A percentile compares a stretch with the other conserved stretches of the same genome.
These are phyloP conservation scores for Pluvialis apricaria DNA, from an alignment of 2,113 vertebrate species.

Conservation along the genomic window DNA sequence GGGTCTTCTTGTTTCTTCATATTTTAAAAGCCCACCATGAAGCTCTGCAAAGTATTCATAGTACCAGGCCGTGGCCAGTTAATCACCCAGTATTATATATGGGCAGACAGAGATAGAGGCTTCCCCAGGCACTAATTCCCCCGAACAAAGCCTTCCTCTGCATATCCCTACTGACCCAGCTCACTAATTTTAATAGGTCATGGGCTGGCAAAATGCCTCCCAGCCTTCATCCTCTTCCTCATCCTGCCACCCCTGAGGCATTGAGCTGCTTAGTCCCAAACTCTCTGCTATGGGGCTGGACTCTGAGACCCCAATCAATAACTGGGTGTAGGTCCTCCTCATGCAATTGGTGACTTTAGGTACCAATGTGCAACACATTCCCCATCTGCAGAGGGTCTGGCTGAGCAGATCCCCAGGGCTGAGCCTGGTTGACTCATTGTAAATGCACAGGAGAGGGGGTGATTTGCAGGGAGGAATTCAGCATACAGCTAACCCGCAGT, in stretches of 20 bases:
- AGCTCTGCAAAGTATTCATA: not conserved
- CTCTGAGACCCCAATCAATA: not conserved
- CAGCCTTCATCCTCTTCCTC: not conserved
- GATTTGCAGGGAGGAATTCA: not conserved
- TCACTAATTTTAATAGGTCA: not conserved
- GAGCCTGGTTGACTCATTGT: not conserved
- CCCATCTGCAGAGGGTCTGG: not conserved
- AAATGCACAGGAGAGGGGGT: not conserved
- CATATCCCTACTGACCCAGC: not conserved
- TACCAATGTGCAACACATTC: fast-evolving
- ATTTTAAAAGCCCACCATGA: not conserved
- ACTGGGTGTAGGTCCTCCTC: not conserved
- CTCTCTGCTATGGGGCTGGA: not conserved
- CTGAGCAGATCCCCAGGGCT: not conserved
- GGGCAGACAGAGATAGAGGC: not conserved
- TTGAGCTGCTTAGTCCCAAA: not conserved
- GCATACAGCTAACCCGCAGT: not conserved
- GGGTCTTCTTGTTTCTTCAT: not conserved
- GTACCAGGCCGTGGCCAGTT: not conserved
- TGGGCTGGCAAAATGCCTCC: not conserved
- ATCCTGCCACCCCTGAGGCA: not conserved
- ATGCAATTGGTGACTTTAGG: fast-evolving
- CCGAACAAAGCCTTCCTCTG: not conserved
- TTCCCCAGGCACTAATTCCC: not conserved
- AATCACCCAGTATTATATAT: not conserved